Base-by-base conservation (phyloP, 2,797 vertebrate genomes). In the Discoglossus pictus region DNA sequence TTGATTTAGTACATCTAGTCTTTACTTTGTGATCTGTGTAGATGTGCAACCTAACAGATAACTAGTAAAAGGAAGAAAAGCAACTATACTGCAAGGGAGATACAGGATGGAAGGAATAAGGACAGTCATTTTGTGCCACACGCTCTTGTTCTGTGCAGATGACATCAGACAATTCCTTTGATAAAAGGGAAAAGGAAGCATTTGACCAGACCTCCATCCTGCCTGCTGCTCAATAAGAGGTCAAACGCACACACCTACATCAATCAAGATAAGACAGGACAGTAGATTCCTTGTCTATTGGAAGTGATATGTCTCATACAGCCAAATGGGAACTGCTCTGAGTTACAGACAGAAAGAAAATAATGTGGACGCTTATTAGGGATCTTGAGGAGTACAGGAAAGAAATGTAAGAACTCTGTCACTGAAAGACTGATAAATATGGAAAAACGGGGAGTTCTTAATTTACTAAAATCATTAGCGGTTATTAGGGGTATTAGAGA, bases 161-260 rank as follows among this genome's bases (percentile, higher is more conserved):
- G 68, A 69, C 72, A 76, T 76, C 61, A 81, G 69, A 46, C 0
- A 0, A 55, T 76, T 75, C 71, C 54, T 61, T 80, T 68, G 71
- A 78, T 74, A 78, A 74, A 90, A 86, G 89, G 89, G 88, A 75
- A 78, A 76, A 85, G 91, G 84, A 90, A 87, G 78, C 68, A 47
- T 55, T 78, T 70, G 51, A 82, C 80, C 73, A 81, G 89, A 88
- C 78, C 87, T 79, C 79, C 64, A 76, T 82, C 80, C 80, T 75
- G 73, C 73, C 55, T 55, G 68, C 51, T 66, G 79, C 72, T 76
- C 73, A 76, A 24, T 58, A 72, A 73, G 79, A 81, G 80, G 79
- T 79, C 81, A 86, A 82, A 69, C 70, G 72, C 65, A 80, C 42
- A 50, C 73, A 67, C 52, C 35, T 40, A 69, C 56, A 87, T 88